phyloP scores from a whole-genome alignment of 2,113 vertebrate species.

The Leptosomus discolor region DNA sequence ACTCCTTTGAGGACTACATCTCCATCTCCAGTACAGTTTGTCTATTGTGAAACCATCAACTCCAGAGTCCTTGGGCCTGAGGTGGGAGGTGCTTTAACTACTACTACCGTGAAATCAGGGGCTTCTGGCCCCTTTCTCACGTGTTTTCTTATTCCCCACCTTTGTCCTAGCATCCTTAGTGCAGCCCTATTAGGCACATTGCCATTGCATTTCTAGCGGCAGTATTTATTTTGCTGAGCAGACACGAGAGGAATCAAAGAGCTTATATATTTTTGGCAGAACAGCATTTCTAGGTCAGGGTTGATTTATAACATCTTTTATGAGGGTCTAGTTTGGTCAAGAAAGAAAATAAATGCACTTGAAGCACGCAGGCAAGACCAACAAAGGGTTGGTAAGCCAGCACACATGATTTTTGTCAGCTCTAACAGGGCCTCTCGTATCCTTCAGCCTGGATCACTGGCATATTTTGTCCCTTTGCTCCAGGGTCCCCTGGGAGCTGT shows the following conservation, averaged over 20 bases:
- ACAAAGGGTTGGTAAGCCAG: neutral
- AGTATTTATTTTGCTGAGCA: neutral
- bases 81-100: neutral
- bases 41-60: neutral
- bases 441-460: neutral
- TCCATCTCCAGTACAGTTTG: neutral
- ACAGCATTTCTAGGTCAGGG: neutral
- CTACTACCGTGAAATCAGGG: neutral
- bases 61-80: neutral
- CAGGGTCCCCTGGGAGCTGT: neutral
- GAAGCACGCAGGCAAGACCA: neutral
- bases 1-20: neutral
- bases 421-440: neutral
- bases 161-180: neutral
- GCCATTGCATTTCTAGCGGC: neutral
- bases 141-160: neutral
- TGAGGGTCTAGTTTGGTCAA: neutral
- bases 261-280: neutral
- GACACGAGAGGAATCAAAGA: neutral
- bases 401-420: neutral
- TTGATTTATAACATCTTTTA: neutral
- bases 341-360: neutral
- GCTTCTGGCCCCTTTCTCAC: neutral
- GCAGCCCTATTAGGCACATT: neutral
- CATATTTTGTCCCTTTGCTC: neutral